Conservation (phyloP, 2,113 vertebrate species). For the Vulpes vulpes region DNA sequence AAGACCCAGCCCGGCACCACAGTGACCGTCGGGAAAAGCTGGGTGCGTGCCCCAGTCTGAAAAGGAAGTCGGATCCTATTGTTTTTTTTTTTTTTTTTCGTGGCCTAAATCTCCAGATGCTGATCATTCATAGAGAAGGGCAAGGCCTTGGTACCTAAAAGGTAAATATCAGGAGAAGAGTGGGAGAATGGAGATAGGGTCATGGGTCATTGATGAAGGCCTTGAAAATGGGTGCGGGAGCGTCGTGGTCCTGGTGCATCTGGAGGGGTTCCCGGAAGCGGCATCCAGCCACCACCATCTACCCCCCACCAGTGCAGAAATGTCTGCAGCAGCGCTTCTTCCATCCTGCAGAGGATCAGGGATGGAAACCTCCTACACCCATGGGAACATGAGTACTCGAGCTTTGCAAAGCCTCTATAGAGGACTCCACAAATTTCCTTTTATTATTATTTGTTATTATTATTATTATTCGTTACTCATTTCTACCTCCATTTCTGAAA, state of each 20-base stretch:
- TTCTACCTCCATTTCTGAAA: not conserved
- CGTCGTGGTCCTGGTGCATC: not conserved
- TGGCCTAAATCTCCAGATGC: not conserved
- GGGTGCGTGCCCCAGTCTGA: not conserved
- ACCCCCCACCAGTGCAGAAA: not conserved
- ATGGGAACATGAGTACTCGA: not conserved
- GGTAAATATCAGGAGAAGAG: rapidly evolving
- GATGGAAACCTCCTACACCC: rapidly evolving
- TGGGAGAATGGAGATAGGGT: not conserved
- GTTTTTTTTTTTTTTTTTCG: not conserved
- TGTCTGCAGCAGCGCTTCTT: not conserved
- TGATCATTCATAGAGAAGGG: not conserved
- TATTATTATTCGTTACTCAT: not conserved
- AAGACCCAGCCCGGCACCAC: not conserved
- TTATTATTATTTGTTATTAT: not conserved
- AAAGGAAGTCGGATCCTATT: not conserved
- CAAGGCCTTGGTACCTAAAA: not conserved
- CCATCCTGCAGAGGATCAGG: too few species aligned
- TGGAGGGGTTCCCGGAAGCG: too few species aligned
- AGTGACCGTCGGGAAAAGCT: not conserved
- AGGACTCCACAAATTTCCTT: not conserved
- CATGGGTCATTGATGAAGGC: not conserved
- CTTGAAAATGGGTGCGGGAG: not conserved
- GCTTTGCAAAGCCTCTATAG: not conserved
- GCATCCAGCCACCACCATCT: not conserved